Evolutionary conservation across 2,888 invertebrate genomes (phyloP).

Genomic region (Aphelenchoides bicaudatus): DNA sequence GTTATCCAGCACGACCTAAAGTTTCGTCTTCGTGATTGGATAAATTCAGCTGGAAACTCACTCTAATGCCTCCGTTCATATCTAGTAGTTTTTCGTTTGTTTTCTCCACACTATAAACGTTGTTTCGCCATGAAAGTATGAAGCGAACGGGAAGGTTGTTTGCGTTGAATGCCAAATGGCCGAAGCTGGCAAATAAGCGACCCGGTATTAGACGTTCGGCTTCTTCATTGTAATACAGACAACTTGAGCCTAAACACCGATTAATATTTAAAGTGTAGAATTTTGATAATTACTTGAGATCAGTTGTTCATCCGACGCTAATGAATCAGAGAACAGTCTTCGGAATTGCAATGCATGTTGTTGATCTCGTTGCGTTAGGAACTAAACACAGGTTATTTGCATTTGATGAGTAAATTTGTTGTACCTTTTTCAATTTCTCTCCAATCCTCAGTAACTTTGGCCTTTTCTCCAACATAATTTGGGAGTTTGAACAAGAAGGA

Average conservation of each 20-base stretch:
- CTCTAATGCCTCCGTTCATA: not conserved
- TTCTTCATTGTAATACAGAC: constrained; percentile 8
- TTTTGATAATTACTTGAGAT: constrained; percentile 19
- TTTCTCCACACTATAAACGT: no score
- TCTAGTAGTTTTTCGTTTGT: no score
- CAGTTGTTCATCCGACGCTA: constrained; percentile 19
- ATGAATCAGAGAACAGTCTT: constrained; percentile 15
- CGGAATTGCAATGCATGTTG: constrained; percentile 23
- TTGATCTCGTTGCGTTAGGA: constrained; percentile 22
- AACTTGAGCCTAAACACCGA: constrained; percentile 1
- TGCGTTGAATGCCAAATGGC: constrained; percentile 10
- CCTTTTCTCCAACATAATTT: constrained; percentile 1
- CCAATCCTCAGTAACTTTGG: constrained; percentile 25
- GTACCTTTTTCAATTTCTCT: constrained; percentile 27
- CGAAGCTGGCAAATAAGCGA: not conserved
- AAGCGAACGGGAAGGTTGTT: not conserved
- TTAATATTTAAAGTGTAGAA: no score
- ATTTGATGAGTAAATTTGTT: no score
- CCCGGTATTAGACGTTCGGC: not conserved
- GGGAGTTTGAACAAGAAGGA: not conserved
- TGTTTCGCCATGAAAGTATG: no score
- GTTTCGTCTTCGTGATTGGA: not conserved
- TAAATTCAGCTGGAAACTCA: not conserved
- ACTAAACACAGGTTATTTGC: constrained; percentile 18
- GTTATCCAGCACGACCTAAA: constrained; percentile 8